phyloP scores from a whole-genome alignment of 2,113 vertebrate species.

The Syrrhaptes paradoxus region DNA sequence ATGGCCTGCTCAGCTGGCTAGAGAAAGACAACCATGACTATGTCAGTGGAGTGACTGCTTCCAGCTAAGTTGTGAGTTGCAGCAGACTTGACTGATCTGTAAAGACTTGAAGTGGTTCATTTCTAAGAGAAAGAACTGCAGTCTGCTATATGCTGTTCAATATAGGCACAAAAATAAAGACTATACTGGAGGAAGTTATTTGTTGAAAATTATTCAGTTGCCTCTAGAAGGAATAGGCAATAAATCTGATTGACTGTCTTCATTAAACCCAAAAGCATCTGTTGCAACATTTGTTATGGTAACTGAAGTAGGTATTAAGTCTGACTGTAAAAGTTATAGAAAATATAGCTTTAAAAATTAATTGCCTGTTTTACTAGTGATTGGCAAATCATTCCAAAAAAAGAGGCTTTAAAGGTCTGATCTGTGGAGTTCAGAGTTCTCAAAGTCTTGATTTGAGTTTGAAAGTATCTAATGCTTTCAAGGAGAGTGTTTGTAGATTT shows the following conservation, averaged over 20 bases:
- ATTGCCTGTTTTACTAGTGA: conserved; percentile 12
- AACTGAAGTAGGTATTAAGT: not conserved
- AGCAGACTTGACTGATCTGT: not conserved
- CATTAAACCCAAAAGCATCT: conserved; percentile 37
- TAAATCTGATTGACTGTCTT: conserved; percentile 14
- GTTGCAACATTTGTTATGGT: conserved; percentile 8
- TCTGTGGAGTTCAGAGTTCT: not conserved
- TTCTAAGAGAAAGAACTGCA: not conserved
- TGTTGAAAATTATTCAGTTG: not conserved
- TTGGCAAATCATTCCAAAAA: conserved; percentile 5
- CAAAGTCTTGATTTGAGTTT: not conserved
- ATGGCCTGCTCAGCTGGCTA: not conserved
- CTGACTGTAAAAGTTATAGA: conserved; percentile 17
- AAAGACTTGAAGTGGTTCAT: not conserved
- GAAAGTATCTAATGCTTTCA: not conserved
- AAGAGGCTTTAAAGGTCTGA: not conserved
- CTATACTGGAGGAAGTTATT: not conserved
- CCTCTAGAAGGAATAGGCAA: conserved; percentile 2
- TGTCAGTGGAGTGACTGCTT: not conserved
- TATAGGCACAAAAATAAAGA: not conserved
- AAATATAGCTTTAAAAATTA: conserved; percentile 35
- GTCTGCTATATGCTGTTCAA: not conserved
- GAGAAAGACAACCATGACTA: not conserved
- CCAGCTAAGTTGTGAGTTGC: not conserved
- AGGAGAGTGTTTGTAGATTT: not conserved